Percentiles rank a stretch among this genome's conserved stretches.
Conservation (phyloP, 2,888 invertebrate genomes). For the Ectemnius continuus region DNA sequence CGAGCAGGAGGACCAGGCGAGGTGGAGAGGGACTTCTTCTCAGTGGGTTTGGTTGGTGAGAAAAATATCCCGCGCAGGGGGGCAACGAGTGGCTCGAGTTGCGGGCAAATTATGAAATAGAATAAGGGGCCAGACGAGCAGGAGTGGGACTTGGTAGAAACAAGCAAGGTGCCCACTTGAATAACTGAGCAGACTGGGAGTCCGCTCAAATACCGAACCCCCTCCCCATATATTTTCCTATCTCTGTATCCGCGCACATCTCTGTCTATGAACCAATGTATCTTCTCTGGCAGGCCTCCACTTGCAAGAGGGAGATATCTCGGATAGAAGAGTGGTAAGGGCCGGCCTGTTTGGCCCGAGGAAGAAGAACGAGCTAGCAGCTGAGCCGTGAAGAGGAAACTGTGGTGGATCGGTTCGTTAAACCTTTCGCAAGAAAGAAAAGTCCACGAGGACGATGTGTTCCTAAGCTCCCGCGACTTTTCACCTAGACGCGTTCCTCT, state of each 20-base stretch:
- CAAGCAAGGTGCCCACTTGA: constrained; percentile 30
- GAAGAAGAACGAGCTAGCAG: constrained; percentile 33
- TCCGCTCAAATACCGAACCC: neutral
- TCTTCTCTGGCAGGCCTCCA: neutral
- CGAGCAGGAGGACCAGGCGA: neutral
- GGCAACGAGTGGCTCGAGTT: constrained; percentile 1
- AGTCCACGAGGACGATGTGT: constrained; percentile 52
- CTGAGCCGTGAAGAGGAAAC: constrained; percentile 52
- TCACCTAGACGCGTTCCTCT: constrained; percentile 9
- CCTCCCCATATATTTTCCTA: no score
- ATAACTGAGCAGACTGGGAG: constrained; percentile 37
- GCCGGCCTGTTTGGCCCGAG: neutral
- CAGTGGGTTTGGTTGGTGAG: neutral
- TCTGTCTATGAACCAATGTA: neutral
- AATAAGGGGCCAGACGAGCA: constrained; percentile 36
- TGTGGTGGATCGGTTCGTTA: constrained; percentile 67
- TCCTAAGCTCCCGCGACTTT: constrained; percentile 4
- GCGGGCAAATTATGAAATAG: constrained; percentile 55
- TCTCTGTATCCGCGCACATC: neutral
- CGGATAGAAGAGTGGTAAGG: no score
- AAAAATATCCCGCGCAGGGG: constrained; percentile 20
- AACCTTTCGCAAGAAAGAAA: constrained; percentile 59
- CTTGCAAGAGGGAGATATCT: neutral
- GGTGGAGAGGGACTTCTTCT: neutral
- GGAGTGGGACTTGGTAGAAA: neutral